A percentile compares a stretch with the other conserved stretches of the same genome.
Conservation (phyloP, 2,797 vertebrate species). For the Pachyuromys duprasi region DNA sequence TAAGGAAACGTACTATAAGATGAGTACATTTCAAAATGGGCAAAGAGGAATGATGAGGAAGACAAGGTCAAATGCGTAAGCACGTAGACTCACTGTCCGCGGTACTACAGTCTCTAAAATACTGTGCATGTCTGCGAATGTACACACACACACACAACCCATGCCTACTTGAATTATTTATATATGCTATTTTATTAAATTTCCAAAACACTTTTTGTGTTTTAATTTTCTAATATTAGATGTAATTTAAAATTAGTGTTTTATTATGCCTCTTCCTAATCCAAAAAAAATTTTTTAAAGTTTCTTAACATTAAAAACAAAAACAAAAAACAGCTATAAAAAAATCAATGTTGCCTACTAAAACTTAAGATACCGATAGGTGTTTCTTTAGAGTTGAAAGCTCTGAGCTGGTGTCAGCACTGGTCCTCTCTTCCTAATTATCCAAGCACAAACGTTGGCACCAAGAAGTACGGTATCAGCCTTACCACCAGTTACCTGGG, state of each 20-base stretch:
- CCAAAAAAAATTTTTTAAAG: not conserved
- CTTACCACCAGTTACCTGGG: not conserved
- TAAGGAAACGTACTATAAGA: not conserved
- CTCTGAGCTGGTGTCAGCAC: not conserved
- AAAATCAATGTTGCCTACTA: not conserved
- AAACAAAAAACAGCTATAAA: slow-evolving; percentile 14
- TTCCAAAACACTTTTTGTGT: not conserved
- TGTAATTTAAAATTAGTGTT: slow-evolving; percentile 17
- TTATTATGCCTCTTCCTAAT: not conserved
- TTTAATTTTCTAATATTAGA: slow-evolving; percentile 46
- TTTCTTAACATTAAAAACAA: not conserved
- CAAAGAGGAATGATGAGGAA: not conserved
- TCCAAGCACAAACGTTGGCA: not conserved
- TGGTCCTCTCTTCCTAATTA: not conserved
- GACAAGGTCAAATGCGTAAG: not conserved
- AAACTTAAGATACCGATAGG: slow-evolving; percentile 16
- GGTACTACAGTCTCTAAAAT: not conserved
- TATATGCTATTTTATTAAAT: not conserved
- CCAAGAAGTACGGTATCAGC: not conserved
- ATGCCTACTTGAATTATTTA: not conserved
- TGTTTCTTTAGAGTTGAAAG: not conserved
- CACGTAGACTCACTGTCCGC: not conserved
- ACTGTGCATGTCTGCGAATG: not conserved
- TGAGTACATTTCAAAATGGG: not conserved
- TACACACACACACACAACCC: not conserved